Conservation (phyloP, 2,113 vertebrate genomes). For the Turnix velox region DNA sequence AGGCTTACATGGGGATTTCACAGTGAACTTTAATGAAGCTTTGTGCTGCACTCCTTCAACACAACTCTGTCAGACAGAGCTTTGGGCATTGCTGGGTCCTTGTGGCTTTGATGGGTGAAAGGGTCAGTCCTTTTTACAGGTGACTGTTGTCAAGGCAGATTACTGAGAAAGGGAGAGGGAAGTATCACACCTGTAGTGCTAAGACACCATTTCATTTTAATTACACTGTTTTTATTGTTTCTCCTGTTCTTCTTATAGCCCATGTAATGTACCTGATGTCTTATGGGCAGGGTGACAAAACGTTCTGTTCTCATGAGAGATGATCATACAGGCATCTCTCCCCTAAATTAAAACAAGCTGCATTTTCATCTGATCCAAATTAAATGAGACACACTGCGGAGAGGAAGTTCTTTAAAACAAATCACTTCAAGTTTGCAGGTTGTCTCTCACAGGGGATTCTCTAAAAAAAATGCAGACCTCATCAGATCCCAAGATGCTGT, state of each 20-base stretch:
- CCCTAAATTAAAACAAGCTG: neutral
- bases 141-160: neutral
- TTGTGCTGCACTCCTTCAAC: neutral
- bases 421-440: neutral
- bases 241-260: neutral
- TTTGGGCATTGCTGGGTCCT: neutral
- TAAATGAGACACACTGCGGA: neutral
- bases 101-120: neutral
- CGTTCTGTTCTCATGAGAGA: fast-evolving
- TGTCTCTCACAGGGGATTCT: neutral
- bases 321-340: neutral
- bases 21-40: neutral
- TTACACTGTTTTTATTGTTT: neutral
- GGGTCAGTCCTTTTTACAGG: neutral
- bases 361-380: neutral
- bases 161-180: neutral
- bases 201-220: neutral
- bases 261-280: fast-evolving
- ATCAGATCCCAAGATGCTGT: neutral
- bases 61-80: neutral
- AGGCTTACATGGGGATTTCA: neutral
- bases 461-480: fast-evolving
- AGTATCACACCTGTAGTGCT: neutral
- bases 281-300: neutral
- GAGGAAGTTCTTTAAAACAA: neutral